A percentile compares a stretch with the other conserved stretches of the same genome.
phyloP scores from a whole-genome alignment of 2,888 invertebrate species.

The Drosophila lacicola region DNA sequence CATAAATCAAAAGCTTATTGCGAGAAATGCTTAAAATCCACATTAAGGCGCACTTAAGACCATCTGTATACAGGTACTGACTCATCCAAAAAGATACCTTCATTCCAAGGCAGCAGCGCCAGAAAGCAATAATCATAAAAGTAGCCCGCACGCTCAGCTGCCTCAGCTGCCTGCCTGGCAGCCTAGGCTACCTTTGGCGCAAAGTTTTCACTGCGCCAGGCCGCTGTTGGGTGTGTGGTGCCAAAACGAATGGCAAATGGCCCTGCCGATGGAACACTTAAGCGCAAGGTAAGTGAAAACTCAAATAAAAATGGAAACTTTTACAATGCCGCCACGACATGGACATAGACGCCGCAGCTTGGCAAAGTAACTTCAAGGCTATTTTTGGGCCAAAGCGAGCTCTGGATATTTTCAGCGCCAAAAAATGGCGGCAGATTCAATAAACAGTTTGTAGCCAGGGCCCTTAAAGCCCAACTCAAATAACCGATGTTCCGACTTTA shows the following conservation, averaged over 20 bases:
- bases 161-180: constrained; percentile 10
- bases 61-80: constrained; percentile 17
- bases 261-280: constrained; percentile 69
- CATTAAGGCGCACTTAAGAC: constrained; percentile 58
- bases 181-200: constrained; percentile 33
- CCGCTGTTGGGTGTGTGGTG: constrained; percentile 24
- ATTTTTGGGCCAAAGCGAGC: constrained; percentile 33
- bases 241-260: constrained; percentile 75
- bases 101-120: constrained; percentile 37
- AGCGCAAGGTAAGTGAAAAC: constrained; percentile 73
- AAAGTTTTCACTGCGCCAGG: constrained; percentile 59
- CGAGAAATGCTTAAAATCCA: constrained; percentile 67
- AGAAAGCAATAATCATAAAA: constrained; percentile 73
- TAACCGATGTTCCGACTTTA: constrained; percentile 38
- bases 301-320: constrained; percentile 72
- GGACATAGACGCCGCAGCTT: constrained; percentile 32
- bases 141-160: constrained; percentile 59
- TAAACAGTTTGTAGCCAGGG: constrained; percentile 33
- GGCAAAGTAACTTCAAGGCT: constrained; percentile 43
- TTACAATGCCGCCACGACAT: constrained; percentile 61
- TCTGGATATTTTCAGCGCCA: constrained; percentile 10
- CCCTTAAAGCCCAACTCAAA: constrained; percentile 35
- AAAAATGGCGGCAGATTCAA: constrained; percentile 43
- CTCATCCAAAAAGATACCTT: constrained; percentile 33
- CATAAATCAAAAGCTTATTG: constrained; percentile 64